phyloP scores from a whole-genome alignment of 1,140 invertebrate species.

The Aricia agestis region DNA sequence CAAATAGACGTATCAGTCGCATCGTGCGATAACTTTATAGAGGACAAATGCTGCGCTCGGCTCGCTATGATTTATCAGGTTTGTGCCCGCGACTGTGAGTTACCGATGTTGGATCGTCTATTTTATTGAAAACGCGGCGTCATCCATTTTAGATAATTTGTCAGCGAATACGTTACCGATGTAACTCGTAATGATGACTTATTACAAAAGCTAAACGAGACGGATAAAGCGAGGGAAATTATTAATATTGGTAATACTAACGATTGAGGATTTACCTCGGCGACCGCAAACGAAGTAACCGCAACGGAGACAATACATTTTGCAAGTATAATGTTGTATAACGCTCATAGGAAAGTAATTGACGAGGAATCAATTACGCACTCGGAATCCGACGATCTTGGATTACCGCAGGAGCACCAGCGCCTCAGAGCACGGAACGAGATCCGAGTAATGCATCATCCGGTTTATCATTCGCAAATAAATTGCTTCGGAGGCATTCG shows the following conservation, averaged over 20 bases:
- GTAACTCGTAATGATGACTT: too few relatives aligned
- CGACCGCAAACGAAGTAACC: not conserved
- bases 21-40: constrained; percentile 11
- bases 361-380: constrained; percentile 30
- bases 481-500: constrained; percentile 52
- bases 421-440: constrained; percentile 32
- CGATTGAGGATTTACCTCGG: not conserved
- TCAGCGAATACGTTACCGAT: not conserved
- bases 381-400: constrained; percentile 32
- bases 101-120: not conserved
- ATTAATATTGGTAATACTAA: not conserved
- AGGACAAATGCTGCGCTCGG: not conserved
- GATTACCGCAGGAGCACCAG: constrained; percentile 44
- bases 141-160: constrained; percentile 9
- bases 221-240: not conserved
- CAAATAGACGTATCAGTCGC: constrained; percentile 10
- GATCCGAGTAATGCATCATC: constrained; percentile 53
- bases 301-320: constrained; percentile 26
- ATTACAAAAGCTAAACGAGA: not conserved
- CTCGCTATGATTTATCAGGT: constrained; percentile 18
- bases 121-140: constrained; percentile 7
- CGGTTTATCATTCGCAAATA: constrained; percentile 49
- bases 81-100: constrained; percentile 21
- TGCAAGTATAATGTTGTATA: constrained; percentile 27
- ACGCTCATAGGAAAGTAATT: constrained; percentile 29